A percentile compares a stretch with the other conserved stretches of the same genome.
Conservation (phyloP, 2,797 vertebrate genomes). For the Sebastes oblongus region DNA sequence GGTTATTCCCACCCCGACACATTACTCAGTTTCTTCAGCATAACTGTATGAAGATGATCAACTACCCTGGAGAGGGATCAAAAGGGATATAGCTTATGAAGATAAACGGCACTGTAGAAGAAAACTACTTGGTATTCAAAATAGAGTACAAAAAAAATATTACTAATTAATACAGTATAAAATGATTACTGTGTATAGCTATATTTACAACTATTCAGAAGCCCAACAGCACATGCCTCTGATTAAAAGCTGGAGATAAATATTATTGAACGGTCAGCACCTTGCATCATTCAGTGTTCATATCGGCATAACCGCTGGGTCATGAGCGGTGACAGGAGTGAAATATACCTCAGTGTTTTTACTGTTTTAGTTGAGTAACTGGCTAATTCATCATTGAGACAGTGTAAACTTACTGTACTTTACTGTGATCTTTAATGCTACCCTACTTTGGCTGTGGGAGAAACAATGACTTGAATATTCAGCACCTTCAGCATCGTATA, state of each 20-base stretch:
- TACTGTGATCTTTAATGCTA: slow-evolving; percentile 27
- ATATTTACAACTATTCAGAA: slow-evolving; percentile 15
- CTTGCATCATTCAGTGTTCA: slow-evolving; percentile 23
- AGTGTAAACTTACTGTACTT: slow-evolving; percentile 19
- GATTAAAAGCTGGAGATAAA: slow-evolving; percentile 38
- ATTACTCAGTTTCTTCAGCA: no score
- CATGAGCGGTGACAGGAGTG: slow-evolving; percentile 33
- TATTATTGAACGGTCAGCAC: slow-evolving; percentile 18
- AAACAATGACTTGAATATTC: slow-evolving; percentile 50
- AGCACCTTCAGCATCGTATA: slow-evolving; percentile 44
- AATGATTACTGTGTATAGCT: not conserved
- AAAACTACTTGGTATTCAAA: not conserved
- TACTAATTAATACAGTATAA: not conserved
- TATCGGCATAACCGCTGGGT: slow-evolving; percentile 21
- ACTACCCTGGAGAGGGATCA: not conserved
- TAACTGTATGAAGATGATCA: not conserved
- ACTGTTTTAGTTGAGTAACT: slow-evolving; percentile 44
- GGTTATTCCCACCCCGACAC: no score
- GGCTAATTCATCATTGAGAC: slow-evolving; percentile 46
- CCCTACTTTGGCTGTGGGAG: slow-evolving; percentile 34
- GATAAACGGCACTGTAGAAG: not conserved
- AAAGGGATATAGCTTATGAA: not conserved
- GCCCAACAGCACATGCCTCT: not conserved
- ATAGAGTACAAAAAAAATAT: not conserved
- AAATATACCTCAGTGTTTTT: slow-evolving; percentile 51